Conservation (phyloP, 1,140 invertebrate genomes). For the Macrotrachela quadricornifera region DNA sequence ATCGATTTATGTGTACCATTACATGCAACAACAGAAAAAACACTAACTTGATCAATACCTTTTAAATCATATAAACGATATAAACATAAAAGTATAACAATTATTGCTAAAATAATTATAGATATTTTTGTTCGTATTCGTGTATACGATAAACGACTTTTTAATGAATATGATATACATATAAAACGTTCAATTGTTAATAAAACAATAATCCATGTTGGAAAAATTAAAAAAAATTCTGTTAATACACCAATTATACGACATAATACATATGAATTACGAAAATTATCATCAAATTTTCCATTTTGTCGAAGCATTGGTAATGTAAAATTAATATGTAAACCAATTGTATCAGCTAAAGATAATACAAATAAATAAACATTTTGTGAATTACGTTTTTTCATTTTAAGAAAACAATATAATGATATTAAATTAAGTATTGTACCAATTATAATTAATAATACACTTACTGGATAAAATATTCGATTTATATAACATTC, state of each 20-base stretch:
- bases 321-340: constrained; percentile 3
- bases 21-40: background rate
- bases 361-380: constrained; percentile 1
- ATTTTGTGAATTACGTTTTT: constrained; percentile 6
- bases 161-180: background rate
- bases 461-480: too few species aligned
- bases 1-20: background rate
- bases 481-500: too few species aligned
- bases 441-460: background rate
- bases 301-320: background rate
- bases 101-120: background rate
- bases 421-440: background rate
- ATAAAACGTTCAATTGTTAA: background rate
- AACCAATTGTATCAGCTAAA: background rate
- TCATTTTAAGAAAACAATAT: constrained; percentile 2
- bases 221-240: background rate
- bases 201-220: constrained; percentile 6
- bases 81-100: background rate
- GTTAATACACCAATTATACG: background rate
- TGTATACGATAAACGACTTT: background rate
- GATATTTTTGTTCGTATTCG: background rate
- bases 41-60: background rate
- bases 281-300: too few species aligned
- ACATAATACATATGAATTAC: background rate
- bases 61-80: too few species aligned